Base-by-base conservation (phyloP, 2,113 vertebrate genomes). In the Tachysurus vachellii region DNA sequence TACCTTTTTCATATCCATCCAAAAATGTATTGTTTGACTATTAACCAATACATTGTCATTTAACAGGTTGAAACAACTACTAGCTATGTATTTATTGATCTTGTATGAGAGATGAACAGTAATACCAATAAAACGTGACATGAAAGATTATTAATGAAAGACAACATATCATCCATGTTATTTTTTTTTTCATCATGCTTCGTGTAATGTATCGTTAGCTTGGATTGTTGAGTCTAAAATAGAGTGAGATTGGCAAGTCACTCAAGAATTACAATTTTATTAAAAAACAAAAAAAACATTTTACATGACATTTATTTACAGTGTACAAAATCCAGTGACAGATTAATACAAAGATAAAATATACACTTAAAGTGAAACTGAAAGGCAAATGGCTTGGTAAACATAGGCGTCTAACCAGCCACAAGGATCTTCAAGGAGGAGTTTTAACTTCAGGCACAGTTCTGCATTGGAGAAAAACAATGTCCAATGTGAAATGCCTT, bases 31-130 rank as follows among this genome's bases (percentile, higher is more conserved):
- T 82, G 88, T 90, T 90, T 87, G 83, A 86, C 82, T 88, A 86
- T 82, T 85, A 80, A 91, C 85, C 88, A 89, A 89, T 89, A 85
- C 85, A 44, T 84, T 95, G 94, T 96, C 85, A 96, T 94, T 95
- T 96, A 96, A 94, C 94, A 94, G 92, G 95, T 84, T 85, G 28
- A 82, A 87, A 94, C 87, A 95, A 95, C 95, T 95, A 94, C 95
- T 92, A 95, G 80, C 95, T 94, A 87, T 93, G 88, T 95, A 96
- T 96, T 93, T 95, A 95, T 80, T 96, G 84, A 96, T 93, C 95
- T 95, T 96, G 96, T 96, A 95, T 94, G 88, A 88, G 87, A 90
- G 85, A 84, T 84, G 57, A 89, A 90, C 83, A 85, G 85, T 91
- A 90, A 88, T 91, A 91, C 84, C 79, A 91, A 91, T 87, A 89